These are phyloP conservation scores for Falco naumanni DNA, from an alignment of 2,797 vertebrate genomes.

Conservation along the genomic window DNA sequence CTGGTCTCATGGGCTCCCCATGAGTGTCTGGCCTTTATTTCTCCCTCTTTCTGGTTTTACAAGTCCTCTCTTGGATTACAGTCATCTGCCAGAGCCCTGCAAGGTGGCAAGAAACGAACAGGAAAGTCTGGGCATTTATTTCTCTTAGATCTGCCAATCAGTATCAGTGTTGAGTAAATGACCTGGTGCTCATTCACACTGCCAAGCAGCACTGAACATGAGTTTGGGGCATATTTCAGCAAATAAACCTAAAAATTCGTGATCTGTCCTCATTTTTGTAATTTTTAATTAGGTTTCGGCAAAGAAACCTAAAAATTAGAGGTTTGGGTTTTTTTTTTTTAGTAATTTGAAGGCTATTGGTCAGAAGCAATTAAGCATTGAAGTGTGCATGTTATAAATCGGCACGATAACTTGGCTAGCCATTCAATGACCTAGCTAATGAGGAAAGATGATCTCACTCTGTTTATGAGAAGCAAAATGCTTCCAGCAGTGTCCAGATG, in stretches of 20 bases:
- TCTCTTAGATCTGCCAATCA: neutral
- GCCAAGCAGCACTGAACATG: neutral
- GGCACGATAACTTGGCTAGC: neutral
- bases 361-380: neutral
- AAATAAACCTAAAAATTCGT: neutral
- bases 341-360: neutral
- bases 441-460: neutral
- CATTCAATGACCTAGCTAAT: neutral
- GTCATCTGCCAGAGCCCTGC: neutral
- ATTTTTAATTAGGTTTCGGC: neutral
- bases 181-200: neutral
- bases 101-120: slow-evolving; percentile 6
- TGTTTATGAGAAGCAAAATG: neutral
- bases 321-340: neutral
- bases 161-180: neutral
- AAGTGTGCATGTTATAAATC: neutral
- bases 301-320: neutral
- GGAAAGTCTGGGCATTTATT: neutral
- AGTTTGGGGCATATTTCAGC: neutral
- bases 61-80: neutral
- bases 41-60: neutral
- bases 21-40: neutral
- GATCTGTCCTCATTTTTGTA: neutral
- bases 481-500: slow-evolving; percentile 30
- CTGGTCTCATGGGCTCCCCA: neutral